Base-by-base conservation (phyloP, 2,888 invertebrate species). In the Himalopsyche tibetana region DNA sequence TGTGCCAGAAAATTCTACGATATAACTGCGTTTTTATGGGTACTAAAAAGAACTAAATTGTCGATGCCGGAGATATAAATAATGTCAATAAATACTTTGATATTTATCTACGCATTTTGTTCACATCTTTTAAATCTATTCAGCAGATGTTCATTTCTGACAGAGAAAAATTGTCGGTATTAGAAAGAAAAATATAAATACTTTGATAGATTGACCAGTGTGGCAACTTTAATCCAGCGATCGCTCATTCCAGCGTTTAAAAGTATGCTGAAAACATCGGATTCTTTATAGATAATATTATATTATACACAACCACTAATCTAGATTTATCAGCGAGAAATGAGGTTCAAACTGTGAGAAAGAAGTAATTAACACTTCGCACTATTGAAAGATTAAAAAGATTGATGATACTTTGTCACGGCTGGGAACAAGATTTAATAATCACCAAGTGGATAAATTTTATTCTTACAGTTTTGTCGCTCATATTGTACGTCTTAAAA, bases 111-210 rank as follows among this genome's bases (percentile, higher is more conserved):
- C 51, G 15, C 4, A 51, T 51, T 51, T 15, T 15, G 4, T 51
- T 4, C 51, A 51, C 51, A 51, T 51, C 45, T 45, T 45, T 45
- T 45, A 45, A 45, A 80, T 80, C 80, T 80, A 28, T 74, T 74
- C 36, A 74, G 36, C 74, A 74, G 74, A 74, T 74, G 36, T 74
- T 74, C 36, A 74, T 74, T 74, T 74, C 74, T 36, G 74, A 38
- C 28, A 36, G 74, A 38, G 74, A 74, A 36, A 74, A 74, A 74
- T 74, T 74, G 38, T 74, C 74, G 36, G 74, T 36, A 38, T 74
- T 74, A 74, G 74, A 38, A 74, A 74, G 36, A 36, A 74, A 74
- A 74, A 74, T 74, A 74, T 74, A 74, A 74, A 74, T 74, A 74
- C 74, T 74, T 74, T 74, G 74, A 74, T 74, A 12, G 74, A 74